Evolutionary conservation across 2,113 vertebrate genomes (phyloP).

Genomic region (Camelus dromedarius): DNA sequence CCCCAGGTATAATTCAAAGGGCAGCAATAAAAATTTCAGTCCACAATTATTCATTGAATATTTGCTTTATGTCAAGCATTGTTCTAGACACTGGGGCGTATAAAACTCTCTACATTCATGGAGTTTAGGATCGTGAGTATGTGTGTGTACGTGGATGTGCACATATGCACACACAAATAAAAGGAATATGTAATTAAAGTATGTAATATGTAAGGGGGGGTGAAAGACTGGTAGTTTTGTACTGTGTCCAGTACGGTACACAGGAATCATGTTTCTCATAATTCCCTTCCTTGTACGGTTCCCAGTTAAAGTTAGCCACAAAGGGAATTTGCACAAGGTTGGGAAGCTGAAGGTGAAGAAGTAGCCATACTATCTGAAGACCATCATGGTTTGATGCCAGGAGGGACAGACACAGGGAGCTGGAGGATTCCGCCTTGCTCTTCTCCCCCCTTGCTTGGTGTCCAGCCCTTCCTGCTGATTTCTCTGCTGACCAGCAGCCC

Average conservation of each 20-base stretch:
- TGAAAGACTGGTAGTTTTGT: background rate
- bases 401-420: background rate
- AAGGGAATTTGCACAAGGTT: background rate
- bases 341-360: background rate
- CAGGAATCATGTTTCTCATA: background rate
- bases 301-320: background rate
- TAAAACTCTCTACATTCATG: background rate
- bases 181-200: background rate
- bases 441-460: background rate
- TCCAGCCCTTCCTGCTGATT: too few species aligned
- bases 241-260: background rate
- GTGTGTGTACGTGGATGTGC: background rate
- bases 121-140: background rate
- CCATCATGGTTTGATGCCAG: accelerated
- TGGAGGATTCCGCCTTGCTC: background rate
- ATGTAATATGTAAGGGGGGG: background rate
- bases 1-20: background rate
- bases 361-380: accelerated
- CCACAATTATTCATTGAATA: background rate
- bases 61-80: background rate
- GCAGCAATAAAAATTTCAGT: background rate
- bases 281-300: background rate
- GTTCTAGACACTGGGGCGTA: background rate
- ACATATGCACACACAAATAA: background rate
- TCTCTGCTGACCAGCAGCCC: background rate